Evolutionary conservation across 2,797 vertebrate species (phyloP).

Genomic region (Sebastes paucispinis): DNA sequence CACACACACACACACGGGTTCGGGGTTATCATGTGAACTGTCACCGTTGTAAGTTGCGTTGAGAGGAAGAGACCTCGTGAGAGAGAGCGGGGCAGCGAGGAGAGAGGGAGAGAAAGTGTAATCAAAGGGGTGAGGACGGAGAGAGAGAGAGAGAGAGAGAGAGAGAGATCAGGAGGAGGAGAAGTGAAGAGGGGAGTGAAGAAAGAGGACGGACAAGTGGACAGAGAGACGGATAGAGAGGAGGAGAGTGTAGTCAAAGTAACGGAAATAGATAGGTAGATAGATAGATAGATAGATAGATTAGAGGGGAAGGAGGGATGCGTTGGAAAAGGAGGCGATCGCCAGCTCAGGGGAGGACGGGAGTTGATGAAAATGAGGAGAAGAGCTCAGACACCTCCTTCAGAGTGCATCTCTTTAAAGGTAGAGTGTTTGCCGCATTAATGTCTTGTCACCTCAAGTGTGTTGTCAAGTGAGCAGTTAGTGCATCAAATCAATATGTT

Average conservation of each 20-base stretch:
- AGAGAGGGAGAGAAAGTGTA: slow-evolving; percentile 10
- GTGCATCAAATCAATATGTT: neutral
- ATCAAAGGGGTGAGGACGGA: slow-evolving; percentile 27
- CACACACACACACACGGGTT: neutral
- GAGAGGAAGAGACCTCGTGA: slow-evolving; percentile 26
- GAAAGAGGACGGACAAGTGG: neutral
- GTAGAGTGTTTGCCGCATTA: slow-evolving; percentile 15
- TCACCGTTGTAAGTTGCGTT: slow-evolving; percentile 26
- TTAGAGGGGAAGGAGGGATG: slow-evolving; percentile 23
- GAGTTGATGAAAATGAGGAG: slow-evolving; percentile 38
- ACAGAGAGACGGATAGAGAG: neutral
- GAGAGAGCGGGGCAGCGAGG: neutral
- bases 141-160: neutral
- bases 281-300: neutral
- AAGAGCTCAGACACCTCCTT: slow-evolving; percentile 41
- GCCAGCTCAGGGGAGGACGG: slow-evolving; percentile 36
- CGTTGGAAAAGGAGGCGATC: slow-evolving; percentile 59
- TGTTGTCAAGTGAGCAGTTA: neutral
- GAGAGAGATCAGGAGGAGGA: neutral
- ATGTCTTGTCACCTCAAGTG: neutral
- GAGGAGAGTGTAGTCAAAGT: neutral
- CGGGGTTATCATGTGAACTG: slow-evolving; percentile 24
- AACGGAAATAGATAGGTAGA: neutral
- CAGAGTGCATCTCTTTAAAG: slow-evolving; percentile 51
- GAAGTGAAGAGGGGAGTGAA: neutral